Percentiles rank a stretch among this genome's conserved stretches.
phyloP scores from a whole-genome alignment of 2,113 vertebrate species.

The Dipodomys merriami region DNA sequence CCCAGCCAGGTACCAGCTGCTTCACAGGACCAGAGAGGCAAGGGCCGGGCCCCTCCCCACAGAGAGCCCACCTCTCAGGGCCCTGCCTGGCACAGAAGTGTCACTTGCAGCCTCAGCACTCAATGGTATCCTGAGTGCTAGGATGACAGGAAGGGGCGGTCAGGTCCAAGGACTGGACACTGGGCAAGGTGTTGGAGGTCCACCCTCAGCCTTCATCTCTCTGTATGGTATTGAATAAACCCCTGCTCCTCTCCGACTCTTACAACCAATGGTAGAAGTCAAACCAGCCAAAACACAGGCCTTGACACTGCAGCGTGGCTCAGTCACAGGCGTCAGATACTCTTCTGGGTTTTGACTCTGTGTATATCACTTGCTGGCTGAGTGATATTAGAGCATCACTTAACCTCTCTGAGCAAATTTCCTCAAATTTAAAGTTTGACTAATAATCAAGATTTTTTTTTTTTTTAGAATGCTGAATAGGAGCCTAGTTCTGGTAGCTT shows the following conservation, averaged over 20 bases:
- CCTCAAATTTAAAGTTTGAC: not conserved
- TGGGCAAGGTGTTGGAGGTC: not conserved
- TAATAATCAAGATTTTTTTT: not conserved
- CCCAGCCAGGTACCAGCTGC: not conserved
- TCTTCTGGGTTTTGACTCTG: not conserved
- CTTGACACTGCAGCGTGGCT: not conserved
- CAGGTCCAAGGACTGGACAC: not conserved
- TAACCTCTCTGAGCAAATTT: not conserved
- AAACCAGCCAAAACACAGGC: not conserved
- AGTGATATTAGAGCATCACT: not conserved
- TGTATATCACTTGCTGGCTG: not conserved
- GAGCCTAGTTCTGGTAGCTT: no score
- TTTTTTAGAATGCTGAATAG: no score
- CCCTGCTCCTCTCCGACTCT: not conserved
- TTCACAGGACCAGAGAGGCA: not conserved
- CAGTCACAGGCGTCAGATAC: not conserved
- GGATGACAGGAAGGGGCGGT: not conserved
- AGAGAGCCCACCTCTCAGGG: not conserved
- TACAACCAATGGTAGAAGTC: no score
- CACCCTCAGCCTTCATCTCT: not conserved
- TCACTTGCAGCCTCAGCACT: not conserved
- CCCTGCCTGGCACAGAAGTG: not conserved
- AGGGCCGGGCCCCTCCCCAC: not conserved
- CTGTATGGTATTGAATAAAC: not conserved
- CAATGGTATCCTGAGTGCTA: not conserved